Evolutionary conservation across 2,888 invertebrate genomes (phyloP), one percentile per base, ranked within the genome.

Genomic region (Hedya salicella): DNA sequence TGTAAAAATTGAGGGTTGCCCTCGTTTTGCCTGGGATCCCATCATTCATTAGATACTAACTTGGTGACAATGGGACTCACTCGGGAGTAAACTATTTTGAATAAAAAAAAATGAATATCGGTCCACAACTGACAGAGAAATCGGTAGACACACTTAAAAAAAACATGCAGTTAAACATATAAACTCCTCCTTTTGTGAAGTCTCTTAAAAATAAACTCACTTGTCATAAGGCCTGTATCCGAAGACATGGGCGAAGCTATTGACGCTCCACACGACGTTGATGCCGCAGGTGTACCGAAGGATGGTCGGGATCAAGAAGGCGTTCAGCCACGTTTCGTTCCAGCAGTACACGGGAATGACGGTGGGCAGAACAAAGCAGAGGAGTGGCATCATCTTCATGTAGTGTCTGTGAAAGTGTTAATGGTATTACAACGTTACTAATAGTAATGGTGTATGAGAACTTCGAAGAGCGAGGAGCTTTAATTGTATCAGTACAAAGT

Each of bases 191-290:
- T n/a, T n/a, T n/a, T n/a, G n/a, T n/a, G n/a, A n/a, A n/a, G n/a
- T n/a, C n/a, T 36, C 9, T 36, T 36, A 36, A 17, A 2, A 21
- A 21, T 21, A 40, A 53, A 83, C 93, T 90, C 84, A 95, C 95
- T 94, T 94, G 85, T 98, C 98, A 85, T 97, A 98, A 2, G 98
- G 98, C 77, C 95, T 95, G 82, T 94, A 95, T 71, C 98, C 98
- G 91, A 96, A 98, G 75, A 96, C 95, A 82, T 98, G 98, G 0
- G 98, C 98, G 3, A 96, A 97, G 76, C 97, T 97, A 88, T 98
- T 98, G 6, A 98, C 97, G 71, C 97, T 91, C 98, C 98, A 98
- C 0, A 98, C 98, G 39, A 95, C 93, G 82, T 98, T 96, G 73
- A 98, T 94, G 0, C 95, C 94, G 30, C 95, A 73, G 0, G 95